Evolutionary conservation across 2,888 invertebrate species (phyloP).

Genomic region (Sthenelais limicola): DNA sequence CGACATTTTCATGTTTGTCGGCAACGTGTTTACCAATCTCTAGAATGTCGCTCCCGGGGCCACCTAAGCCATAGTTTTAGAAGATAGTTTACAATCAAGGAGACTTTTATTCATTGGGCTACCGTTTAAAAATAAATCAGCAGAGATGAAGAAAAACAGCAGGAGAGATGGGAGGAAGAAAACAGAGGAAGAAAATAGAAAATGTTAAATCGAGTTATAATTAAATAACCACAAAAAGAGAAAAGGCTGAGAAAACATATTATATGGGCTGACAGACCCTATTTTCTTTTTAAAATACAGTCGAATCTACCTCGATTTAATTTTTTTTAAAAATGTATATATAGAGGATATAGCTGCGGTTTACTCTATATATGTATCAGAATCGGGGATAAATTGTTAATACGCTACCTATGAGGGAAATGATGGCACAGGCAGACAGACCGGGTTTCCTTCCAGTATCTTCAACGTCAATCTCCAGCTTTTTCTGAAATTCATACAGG

Average conservation of each 20-base stretch:
- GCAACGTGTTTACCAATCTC: slow-evolving; percentile 1
- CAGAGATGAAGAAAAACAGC: background rate
- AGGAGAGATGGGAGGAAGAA: background rate
- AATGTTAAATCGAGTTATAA: background rate
- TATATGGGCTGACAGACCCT: background rate
- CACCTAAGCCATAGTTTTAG: slow-evolving; percentile 13
- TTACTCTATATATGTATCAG: too few species aligned
- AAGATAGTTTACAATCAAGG: background rate
- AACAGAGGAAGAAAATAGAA: background rate
- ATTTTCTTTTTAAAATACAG: background rate
- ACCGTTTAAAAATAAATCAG: background rate
- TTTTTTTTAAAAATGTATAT: background rate
- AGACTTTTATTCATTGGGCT: background rate
- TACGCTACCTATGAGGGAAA: slow-evolving; percentile 91
- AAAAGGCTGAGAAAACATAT: background rate
- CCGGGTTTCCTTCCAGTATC: slow-evolving; percentile 63
- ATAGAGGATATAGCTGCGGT: background rate
- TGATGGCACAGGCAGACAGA: slow-evolving; percentile 77
- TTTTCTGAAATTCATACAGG: background rate
- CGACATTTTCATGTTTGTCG: background rate
- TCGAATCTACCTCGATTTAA: background rate
- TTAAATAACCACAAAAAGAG: background rate
- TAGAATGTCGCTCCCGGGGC: slow-evolving; percentile 17
- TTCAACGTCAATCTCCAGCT: slow-evolving; percentile 8
- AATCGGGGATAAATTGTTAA: too few species aligned